Base-by-base conservation (phyloP, 35 echinoderm and acorn worm genomes). In the Apostichopus japonicus region DNA sequence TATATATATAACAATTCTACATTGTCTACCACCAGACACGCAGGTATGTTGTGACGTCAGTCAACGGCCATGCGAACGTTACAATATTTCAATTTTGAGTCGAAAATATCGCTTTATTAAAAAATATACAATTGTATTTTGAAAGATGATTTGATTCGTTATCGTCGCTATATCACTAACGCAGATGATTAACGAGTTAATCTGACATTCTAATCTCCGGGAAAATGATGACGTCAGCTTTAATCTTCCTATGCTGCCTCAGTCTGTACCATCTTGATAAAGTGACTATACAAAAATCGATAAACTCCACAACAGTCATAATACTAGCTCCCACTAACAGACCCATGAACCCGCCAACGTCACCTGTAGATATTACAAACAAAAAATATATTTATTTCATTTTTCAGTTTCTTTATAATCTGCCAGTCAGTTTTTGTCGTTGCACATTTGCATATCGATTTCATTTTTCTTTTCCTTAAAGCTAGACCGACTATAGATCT, bases 341-440 rank as follows among this genome's bases (percentile, higher is more conserved):
- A 62, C 95, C 95, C 83, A 96, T 92, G 27, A 83, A 80, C 6
- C 95, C 95, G 6, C 95, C 95, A 53, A 96, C 87, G 22, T 92
- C 93, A 92, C 93, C 95, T 96, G 93, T 6, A 79, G 22, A 65
- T 13, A 51, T 56, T 54, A 82, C 5, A 78, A 78, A 9, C 8
- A 23, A 78, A 23, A 11, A 44, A 4, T 75, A 23, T 75, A 23
- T 44, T 44, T 44, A 44, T 44, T 44, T 44, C 1, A 1, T 5
- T 75, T 75, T 75, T 75, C 1, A 17, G 71, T 75, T 15, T 75
- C 3, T 15, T 75, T 75, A 15, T 75, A 75, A 23, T 75, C 71
- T 17, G 2, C 14, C 15, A 17, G 71, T 75, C 2, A 17, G 2
- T 75, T 15, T 75, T 75, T 75, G 71, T 5, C 15, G 71, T 75